A percentile compares a stretch with the other conserved stretches of the same genome.
Conservation (phyloP, 2,113 vertebrate genomes). For the Sylvia atricapilla region DNA sequence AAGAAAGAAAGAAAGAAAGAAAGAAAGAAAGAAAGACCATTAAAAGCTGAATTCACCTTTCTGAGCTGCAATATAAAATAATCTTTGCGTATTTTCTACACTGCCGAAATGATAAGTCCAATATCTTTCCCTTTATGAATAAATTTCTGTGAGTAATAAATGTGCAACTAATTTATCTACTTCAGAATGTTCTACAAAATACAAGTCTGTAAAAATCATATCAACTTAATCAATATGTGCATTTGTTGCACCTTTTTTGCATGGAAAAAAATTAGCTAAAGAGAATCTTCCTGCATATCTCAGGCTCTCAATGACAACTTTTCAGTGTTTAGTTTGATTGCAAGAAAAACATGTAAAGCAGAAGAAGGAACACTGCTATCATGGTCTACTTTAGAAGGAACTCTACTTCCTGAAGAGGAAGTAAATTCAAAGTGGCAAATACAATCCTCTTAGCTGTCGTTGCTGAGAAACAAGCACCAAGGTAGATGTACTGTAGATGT, state of each 20-base stretch:
- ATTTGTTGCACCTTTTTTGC: not conserved
- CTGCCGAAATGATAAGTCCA: not conserved
- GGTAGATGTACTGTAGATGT: not conserved
- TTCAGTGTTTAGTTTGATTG: not conserved
- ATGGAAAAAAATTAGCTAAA: not conserved
- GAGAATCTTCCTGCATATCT: not conserved
- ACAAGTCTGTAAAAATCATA: not conserved
- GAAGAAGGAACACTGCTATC: not conserved
- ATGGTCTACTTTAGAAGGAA: not conserved
- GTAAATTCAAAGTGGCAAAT: not conserved
- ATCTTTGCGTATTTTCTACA: not conserved
- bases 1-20: not conserved
- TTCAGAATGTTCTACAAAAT: not conserved
- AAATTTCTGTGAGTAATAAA: not conserved
- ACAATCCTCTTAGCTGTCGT: not conserved
- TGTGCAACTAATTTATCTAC: not conserved
- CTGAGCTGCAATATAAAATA: not conserved
- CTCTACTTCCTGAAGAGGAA: not conserved
- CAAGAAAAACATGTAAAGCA: not conserved
- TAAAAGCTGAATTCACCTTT: not conserved
- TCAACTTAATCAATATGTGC: not conserved
- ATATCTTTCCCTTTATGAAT: not conserved
- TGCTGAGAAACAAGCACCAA: not conserved
- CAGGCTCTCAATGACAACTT: not conserved
- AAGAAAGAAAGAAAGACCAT: not conserved